Percentiles rank a stretch among this genome's conserved stretches.
These are phyloP conservation scores for Philopotamus ludificatus DNA, from an alignment of 1,140 invertebrate genomes.

Conservation along the genomic window DNA sequence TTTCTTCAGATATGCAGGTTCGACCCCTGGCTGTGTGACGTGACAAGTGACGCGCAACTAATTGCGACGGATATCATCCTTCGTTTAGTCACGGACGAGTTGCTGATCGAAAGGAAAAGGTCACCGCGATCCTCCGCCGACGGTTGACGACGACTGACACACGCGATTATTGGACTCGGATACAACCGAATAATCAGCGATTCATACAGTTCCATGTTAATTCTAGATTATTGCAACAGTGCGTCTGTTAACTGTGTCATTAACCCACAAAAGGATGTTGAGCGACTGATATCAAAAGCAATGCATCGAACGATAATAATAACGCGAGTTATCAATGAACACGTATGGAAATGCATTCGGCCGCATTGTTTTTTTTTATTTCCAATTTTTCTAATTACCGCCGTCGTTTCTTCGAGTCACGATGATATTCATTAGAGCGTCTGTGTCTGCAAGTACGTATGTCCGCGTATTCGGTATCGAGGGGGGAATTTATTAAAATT, in stretches of 20 bases:
- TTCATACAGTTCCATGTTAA: too few relatives aligned
- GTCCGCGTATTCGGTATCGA: background rate
- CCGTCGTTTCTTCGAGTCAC: slow-evolving; percentile 13
- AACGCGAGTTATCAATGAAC: too few relatives aligned
- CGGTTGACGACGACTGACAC: too few relatives aligned
- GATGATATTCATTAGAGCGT: slow-evolving; percentile 25
- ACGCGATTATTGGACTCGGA: too few relatives aligned
- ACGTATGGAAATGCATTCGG: too few relatives aligned
- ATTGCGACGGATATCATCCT: slow-evolving; percentile 34
- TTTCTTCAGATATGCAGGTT: slow-evolving; percentile 6
- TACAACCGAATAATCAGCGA: too few relatives aligned
- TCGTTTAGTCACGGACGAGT: slow-evolving; percentile 38
- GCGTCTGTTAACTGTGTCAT: too few relatives aligned
- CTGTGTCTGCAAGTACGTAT: background rate
- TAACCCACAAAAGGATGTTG: too few relatives aligned
- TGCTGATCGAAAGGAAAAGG: slow-evolving; percentile 20
- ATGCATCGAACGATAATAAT: too few relatives aligned
- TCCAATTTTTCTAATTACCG: slow-evolving; percentile 20
- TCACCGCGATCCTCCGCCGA: background rate
- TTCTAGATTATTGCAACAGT: too few relatives aligned
- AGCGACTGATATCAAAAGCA: too few relatives aligned
- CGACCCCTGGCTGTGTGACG: slow-evolving; percentile 21
- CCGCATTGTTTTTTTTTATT: too few relatives aligned
- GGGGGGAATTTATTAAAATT: slow-evolving; percentile 26
- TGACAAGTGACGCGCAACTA: slow-evolving; percentile 38